Evolutionary conservation across 2,888 invertebrate species (phyloP), one percentile per base, ranked within the genome.

Genomic region (Troides aeacus): DNA sequence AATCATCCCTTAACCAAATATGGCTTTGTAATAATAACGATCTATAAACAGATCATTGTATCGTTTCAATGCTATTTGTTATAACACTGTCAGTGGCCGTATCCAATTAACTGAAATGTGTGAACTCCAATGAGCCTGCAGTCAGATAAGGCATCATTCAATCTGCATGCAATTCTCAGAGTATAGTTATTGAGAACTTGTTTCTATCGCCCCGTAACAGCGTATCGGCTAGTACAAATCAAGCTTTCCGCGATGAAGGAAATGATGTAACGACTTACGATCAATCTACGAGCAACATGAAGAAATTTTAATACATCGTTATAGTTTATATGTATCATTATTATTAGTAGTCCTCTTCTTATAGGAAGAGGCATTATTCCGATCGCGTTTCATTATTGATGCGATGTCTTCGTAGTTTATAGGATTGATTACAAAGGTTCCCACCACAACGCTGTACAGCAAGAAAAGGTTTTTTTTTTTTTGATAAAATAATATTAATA

Each of bases 71-170:
- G 59, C 59, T 21, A 65, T 65, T 50, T 50, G 46, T 50, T 59
- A 59, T 58, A 64, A 15, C 65, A 59, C 65, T 50, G 36, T 66
- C 46, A 60, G 50, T 46, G 39, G 57, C 57, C 21, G 21, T 66
- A 65, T 69, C 62, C 69, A 69, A 66, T 69, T 69, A 69, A 58
- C 62, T 66, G 46, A 30, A 66, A 66, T 62, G 69, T 62, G 69
- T 66, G 62, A 69, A 66, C 65, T 65, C 58, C 58, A 62, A 69
- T 69, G 57, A 65, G 42, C 64, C 46, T 30, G 23, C 62, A 69
- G 62, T 66, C 57, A 69, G 69, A 69, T 69, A 69, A 69, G 62
- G 62, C 58, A 65, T 69, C 69, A 58, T 69, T 62, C 69, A 69
- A 69, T 69, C 69, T 66, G 69, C 65, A 69, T 66, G 62, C 62